Evolutionary conservation across 2,888 invertebrate species (phyloP), one percentile per base, ranked within the genome.

Genomic region (Stomorhina lunata): DNA sequence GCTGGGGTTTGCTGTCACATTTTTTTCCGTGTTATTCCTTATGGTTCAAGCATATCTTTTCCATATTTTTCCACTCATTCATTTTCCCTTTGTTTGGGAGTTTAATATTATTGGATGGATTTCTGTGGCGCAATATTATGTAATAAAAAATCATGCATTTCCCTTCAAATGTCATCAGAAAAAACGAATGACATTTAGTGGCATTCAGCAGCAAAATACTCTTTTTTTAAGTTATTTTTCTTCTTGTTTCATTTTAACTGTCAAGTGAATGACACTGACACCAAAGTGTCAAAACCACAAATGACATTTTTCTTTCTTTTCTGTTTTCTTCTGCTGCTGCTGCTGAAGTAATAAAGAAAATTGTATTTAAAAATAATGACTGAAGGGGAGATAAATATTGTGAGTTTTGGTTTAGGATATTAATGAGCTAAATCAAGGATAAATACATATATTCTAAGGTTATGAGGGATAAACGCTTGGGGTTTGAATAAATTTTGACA

Each of bases 181-280:
- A 72, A 10, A 29, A 34, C 12, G 12, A 55, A 63, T 53, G 63
- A 53, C 53, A 69, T 50, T 61, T 15, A 20, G 48, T 57, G 69
- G n/a, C n/a, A n/a, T n/a, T n/a, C 57, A 59, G 20, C 37, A 20
- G 34, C 4, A 22, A 53, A 32, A 32, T 3, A 22, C 22, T 20
- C 17, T 15, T 27, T 29, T 2, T 7, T 4, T 34, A 29, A 27
- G 10, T 65, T 48, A 12, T 65, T 4, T 65, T 32, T 1, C 34
- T 32, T 3, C 50, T 10, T 22, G 4, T 61, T 50, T 48, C 55
- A 48, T 75, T 71, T 69, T 20, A 73, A 71, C 69, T 82, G 78
- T 82, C 78, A 82, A 78, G 72, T 72, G 66, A 79, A 80, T 76
- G 76, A 77, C 80, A 83, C 68, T 83, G 80, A 83, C 83, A 83